Conservation (phyloP, 2,113 vertebrate species). For the Coryphaenoides rupestris region DNA sequence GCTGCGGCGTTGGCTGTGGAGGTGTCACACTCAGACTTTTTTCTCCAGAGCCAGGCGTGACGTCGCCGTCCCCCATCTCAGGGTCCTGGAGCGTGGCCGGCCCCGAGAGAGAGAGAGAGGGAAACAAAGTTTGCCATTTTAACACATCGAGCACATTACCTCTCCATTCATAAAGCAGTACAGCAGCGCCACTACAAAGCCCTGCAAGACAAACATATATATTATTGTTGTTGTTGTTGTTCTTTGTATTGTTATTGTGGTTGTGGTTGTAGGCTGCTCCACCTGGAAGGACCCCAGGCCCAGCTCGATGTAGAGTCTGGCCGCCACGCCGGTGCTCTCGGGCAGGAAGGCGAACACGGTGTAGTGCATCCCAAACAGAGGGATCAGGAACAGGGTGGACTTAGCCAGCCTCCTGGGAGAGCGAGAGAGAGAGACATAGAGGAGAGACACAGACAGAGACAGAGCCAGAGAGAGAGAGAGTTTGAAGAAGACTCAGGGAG, state of each 20-base stretch:
- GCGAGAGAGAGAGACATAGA: conserved; percentile 9
- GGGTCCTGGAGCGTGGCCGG: conserved; percentile 71
- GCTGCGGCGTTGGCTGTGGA: conserved; percentile 73
- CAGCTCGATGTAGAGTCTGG: conserved; percentile 89
- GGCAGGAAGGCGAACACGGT: conserved; percentile 91
- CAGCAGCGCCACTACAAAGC: conserved; percentile 91
- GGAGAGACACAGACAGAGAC: background rate
- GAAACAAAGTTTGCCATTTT: too few species aligned
- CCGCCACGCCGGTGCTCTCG: conserved; percentile 78
- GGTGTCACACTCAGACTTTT: conserved; percentile 68
- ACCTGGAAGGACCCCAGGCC: conserved; percentile 97
- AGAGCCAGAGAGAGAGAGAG: background rate
- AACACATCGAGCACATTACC: conserved; percentile 67
- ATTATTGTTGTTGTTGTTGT: background rate
- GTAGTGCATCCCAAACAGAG: conserved; percentile 94
- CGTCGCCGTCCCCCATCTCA: conserved; percentile 69
- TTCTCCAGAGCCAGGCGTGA: conserved; percentile 67
- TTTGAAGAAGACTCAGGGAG: background rate
- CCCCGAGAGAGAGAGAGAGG: too few species aligned
- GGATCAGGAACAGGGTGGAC: conserved; percentile 93
- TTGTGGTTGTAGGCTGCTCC: too few species aligned
- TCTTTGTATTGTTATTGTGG: too few species aligned
- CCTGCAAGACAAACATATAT: conserved; percentile 72
- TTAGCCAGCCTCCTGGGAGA: conserved; percentile 94
- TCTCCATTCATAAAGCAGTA: conserved; percentile 98